Base-by-base conservation (phyloP, 2,113 vertebrate genomes). In the Ophiodon elongatus region DNA sequence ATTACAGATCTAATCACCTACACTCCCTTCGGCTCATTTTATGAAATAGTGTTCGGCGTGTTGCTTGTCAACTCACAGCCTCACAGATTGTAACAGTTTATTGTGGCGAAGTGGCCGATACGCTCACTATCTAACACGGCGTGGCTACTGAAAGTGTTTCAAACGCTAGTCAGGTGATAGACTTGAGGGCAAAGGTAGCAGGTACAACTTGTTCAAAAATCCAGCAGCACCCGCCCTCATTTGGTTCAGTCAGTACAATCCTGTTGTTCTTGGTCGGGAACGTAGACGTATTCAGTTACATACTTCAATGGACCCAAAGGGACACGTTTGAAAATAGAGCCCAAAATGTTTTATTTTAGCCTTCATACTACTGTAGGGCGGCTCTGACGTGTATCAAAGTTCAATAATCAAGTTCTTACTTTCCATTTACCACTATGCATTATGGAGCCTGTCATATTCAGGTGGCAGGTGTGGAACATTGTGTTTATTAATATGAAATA, bases 111-210 rank as follows among this genome's bases (percentile, higher is more conserved):
- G 35, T 69, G 65, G 35, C 41, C 41, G 33, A 71, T 14, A 71
- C 33, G 69, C 59, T 69, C 68, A 33, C 57, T 85, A 6, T 85
- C 33, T 62, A 2, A 39, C 11, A 10, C 33, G 35, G 73, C 8
- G 1, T 11, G 0, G 37, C 72, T 19, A 31, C 66, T 56, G 29
- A 80, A 78, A 25, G 57, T 41, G 15, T 67, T 47, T 79, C 39
- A 71, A 83, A 1, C 3, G 19, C 4, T 52, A 23, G 72, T 72
- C 29, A 27, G 54, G 43, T 78, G 64, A 86, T 52, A 71, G 79
- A 73, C 52, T 64, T 78, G 33, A 84, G 83, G 76, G 63, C 88
- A 89, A 90, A 85, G 84, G 75, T 85, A 79, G 56, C 77, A 76
- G 77, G 50, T 83, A 69, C 41, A 76, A 8, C 25, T n/a, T 3